phyloP scores from a whole-genome alignment of 2,888 invertebrate species.

The Syrista parreyssii region DNA sequence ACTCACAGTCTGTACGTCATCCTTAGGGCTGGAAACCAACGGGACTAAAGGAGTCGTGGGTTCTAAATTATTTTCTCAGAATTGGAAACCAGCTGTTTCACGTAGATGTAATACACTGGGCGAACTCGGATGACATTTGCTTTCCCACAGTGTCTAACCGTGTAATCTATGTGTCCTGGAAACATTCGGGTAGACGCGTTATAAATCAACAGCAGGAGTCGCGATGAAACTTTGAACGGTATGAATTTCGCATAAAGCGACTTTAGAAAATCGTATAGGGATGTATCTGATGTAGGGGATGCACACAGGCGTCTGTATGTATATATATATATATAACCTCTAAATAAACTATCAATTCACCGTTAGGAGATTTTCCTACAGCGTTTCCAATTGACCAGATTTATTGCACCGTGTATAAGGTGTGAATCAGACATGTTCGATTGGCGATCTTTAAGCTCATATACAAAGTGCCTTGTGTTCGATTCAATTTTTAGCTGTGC shows the following conservation, averaged over 20 bases:
- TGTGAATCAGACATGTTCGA: too few species aligned
- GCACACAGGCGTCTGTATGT: neutral
- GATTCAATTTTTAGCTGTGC: too few species aligned
- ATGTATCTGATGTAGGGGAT: too few species aligned
- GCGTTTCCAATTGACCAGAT: too few species aligned
- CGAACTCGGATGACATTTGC: constrained; percentile 17
- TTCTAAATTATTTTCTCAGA: neutral
- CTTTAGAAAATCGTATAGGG: neutral
- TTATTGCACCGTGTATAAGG: too few species aligned
- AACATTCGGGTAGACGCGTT: constrained; percentile 16
- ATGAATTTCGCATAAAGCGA: neutral
- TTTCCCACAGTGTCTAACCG: constrained; percentile 14
- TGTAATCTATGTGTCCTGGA: constrained; percentile 14
- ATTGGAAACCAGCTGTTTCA: constrained; percentile 10
- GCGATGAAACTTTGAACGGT: constrained; percentile 16
- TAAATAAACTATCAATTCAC: too few species aligned
- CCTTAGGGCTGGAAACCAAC: neutral
- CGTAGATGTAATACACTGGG: constrained; percentile 10
- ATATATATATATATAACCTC: neutral
- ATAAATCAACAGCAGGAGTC: constrained; percentile 13
- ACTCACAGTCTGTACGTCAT: neutral
- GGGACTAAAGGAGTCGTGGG: neutral
- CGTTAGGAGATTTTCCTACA: too few species aligned
- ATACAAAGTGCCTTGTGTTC: too few species aligned
- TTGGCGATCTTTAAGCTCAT: too few species aligned